Evolutionary conservation across 2,888 invertebrate species (phyloP).

Genomic region (Hemithea aestivaria): DNA sequence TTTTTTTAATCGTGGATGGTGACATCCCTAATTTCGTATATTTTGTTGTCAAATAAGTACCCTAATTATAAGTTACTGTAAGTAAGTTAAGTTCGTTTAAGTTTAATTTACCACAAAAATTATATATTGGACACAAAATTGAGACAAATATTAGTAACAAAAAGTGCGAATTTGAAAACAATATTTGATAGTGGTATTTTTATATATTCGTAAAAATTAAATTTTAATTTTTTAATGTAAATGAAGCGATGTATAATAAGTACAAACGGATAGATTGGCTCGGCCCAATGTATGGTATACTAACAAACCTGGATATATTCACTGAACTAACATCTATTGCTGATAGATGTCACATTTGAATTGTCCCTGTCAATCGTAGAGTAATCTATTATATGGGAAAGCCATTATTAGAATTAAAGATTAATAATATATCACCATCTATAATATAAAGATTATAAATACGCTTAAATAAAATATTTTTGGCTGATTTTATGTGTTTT

Average conservation of each 20-base stretch:
- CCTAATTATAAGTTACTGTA: conserved; percentile 38
- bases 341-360: too few relatives aligned
- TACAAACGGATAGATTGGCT: conserved; percentile 66
- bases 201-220: conserved; percentile 55
- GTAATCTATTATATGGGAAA: conserved; percentile 56
- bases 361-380: conserved; percentile 48
- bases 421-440: conserved; percentile 78
- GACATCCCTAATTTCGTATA: conserved; percentile 3
- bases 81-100: conserved; percentile 35
- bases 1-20: neutral
- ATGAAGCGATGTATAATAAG: conserved; percentile 58
- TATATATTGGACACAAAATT: conserved; percentile 41
- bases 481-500: conserved; percentile 69
- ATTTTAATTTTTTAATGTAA: conserved; percentile 51
- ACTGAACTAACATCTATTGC: too few relatives aligned
- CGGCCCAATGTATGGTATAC: conserved; percentile 59
- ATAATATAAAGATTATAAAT: conserved; percentile 77
- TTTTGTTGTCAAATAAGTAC: conserved; percentile 7
- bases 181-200: conserved; percentile 69
- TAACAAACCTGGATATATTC: conserved; percentile 52
- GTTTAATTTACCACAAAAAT: conserved; percentile 34
- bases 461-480: conserved; percentile 81
- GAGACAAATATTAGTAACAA: conserved; percentile 49
- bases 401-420: conserved; percentile 74
- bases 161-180: conserved; percentile 63